These are phyloP conservation scores for Euzetes globulus DNA, from an alignment of 2,888 invertebrate species.

Conservation along the genomic window DNA sequence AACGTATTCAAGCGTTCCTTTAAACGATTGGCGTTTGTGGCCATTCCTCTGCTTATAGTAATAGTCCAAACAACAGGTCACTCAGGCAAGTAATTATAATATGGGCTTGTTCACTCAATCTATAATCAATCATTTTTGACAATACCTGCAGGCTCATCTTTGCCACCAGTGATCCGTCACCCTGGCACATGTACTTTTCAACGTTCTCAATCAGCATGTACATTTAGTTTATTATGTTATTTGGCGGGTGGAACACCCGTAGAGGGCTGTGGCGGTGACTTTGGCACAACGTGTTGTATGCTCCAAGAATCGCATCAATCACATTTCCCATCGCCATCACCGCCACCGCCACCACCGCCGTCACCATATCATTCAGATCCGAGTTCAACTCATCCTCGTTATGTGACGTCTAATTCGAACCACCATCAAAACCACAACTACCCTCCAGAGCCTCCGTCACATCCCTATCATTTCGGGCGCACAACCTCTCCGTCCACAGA, in stretches of 20 bases:
- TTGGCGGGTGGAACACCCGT: constrained; percentile 66
- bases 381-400: background rate
- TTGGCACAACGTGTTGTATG: constrained; percentile 61
- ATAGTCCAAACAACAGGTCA: constrained; percentile 1
- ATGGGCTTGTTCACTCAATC: background rate
- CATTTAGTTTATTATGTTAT: constrained; percentile 66
- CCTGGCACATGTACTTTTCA: constrained; percentile 36
- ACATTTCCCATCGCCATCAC: background rate
- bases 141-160: background rate
- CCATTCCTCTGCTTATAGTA: background rate
- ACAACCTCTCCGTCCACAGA: background rate
- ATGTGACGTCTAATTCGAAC: background rate
- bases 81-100: background rate
- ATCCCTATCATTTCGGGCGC: background rate
- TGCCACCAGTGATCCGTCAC: constrained; percentile 33
- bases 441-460: background rate
- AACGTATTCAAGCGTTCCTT: constrained; percentile 14
- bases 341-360: background rate
- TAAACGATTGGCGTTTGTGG: background rate
- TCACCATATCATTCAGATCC: background rate
- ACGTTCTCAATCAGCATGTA: constrained; percentile 53
- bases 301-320: background rate
- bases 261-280: constrained; percentile 46
- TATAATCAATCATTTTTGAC: background rate
- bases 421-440: background rate